These are phyloP conservation scores for Gambelia wislizenii DNA, from an alignment of 2,797 vertebrate genomes.

Conservation along the genomic window DNA sequence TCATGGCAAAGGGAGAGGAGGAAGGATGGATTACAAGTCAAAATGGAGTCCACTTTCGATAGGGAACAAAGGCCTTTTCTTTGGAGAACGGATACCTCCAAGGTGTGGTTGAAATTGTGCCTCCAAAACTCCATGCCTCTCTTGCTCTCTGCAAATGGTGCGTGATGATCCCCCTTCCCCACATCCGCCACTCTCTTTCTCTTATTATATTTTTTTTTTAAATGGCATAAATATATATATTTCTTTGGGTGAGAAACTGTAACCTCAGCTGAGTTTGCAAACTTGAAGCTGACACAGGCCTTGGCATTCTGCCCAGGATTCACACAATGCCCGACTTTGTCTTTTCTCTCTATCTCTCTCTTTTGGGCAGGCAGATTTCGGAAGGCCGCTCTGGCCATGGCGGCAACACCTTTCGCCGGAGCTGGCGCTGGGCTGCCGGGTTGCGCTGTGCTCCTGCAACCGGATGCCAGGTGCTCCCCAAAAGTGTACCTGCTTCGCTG, in stretches of 20 bases:
- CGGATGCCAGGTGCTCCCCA: conserved; percentile 7
- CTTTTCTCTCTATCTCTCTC: conserved; percentile 37
- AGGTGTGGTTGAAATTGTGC: conserved; percentile 56
- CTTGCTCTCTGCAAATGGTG: conserved; percentile 75
- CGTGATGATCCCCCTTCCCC: conserved; percentile 71
- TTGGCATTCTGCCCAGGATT: conserved; percentile 47
- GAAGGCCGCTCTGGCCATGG: conserved; percentile 7
- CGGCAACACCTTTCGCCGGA: neutral
- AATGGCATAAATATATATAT: no score
- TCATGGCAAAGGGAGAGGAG: neutral
- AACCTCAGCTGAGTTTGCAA: conserved; percentile 64
- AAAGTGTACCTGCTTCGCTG: conserved; percentile 34
- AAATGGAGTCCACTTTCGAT: conserved; percentile 5
- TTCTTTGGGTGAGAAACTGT: conserved; percentile 25
- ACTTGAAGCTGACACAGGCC: conserved; percentile 62
- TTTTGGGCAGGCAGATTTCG: neutral
- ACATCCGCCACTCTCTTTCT: neutral
- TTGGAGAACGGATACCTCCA: conserved; percentile 47
- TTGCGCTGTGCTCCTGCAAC: conserved; percentile 1
- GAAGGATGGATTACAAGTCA: accelerated
- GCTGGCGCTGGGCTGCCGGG: neutral
- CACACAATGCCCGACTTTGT: conserved; percentile 41
- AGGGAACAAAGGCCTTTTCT: conserved; percentile 66
- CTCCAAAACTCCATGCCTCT: conserved; percentile 47
- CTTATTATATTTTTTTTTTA: neutral